phyloP scores from a whole-genome alignment of 2,113 vertebrate genomes.

The Corythornis madagascariensis region DNA sequence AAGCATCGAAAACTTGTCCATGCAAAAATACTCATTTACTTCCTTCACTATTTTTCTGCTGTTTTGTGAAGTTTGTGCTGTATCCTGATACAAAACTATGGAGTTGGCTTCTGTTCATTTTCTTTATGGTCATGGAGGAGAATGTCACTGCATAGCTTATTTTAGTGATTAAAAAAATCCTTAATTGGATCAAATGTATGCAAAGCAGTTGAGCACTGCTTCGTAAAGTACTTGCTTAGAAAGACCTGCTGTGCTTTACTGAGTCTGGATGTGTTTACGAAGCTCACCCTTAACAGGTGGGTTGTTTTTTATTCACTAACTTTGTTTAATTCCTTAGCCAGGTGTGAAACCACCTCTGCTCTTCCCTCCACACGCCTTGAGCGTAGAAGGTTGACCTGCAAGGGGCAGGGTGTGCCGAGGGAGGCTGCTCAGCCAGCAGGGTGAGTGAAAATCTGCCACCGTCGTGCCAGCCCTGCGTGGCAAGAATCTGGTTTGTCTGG shows the following conservation, averaged over 20 bases:
- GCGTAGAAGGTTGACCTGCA: not conserved
- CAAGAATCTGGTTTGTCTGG: accelerated
- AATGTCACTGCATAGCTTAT: not conserved
- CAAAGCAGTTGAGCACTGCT: not conserved
- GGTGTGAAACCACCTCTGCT: not conserved
- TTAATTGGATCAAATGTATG: accelerated
- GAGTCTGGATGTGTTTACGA: not conserved
- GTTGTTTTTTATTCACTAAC: not conserved
- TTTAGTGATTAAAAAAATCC: not conserved
- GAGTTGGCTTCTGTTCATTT: not conserved
- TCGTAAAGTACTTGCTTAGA: not conserved
- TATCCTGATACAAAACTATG: not conserved
- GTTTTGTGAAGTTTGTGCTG: not conserved
- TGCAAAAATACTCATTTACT: not conserved
- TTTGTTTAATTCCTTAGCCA: not conserved
- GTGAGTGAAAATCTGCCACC: not conserved
- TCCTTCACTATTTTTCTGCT: not conserved
- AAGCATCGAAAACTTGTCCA: not conserved
- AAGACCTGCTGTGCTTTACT: not conserved
- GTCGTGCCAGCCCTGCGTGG: accelerated
- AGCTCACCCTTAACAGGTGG: not conserved
- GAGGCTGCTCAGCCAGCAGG: not conserved
- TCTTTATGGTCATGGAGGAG: not conserved
- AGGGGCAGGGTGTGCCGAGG: not conserved
- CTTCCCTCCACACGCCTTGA: not conserved